Evolutionary conservation across 2,888 invertebrate species (phyloP), one percentile per base, ranked within the genome.

Genomic region (Diplolepis rosae): DNA sequence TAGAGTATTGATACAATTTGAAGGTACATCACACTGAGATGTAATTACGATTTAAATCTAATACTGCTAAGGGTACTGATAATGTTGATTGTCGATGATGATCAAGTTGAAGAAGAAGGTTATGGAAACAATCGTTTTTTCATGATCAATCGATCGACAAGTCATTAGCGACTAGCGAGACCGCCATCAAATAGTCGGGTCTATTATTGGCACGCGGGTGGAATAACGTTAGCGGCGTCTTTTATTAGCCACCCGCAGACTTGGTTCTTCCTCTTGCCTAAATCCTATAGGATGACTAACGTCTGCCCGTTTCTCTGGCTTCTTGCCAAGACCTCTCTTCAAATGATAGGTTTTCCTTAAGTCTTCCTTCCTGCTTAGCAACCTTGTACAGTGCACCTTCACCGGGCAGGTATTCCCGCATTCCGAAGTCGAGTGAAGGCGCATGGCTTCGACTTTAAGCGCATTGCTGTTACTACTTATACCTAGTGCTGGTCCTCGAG

Each of bases 271-370:
- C 30, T 22, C 32, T 67, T 50, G 32, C 18, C 70, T 67, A 67
- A 61, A 67, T 73, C 66, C 45, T 45, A 66, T 54, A 54, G 71
- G 75, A 78, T 80, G 80, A 80, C 79, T 79, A 79, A 79, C 76
- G 77, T 82, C 77, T 77, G 74, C 75, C 75, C 71, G 73, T 80
- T 79, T 76, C 71, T 75, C 76, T 82, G 82, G 82, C 80, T 70
- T 70, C 51, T 51, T 51, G 79, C 82, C 80, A 80, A 74, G 71
- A 75, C 70, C 66, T 73, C 76, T 77, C 72, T 69, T 69, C 35
- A 32, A 61, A 30, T 66, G 66, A 65, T 68, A 71, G 66, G 54
- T 71, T 73, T 71, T 70, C 72, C 72, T 69, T 65, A 69, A 65
- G 66, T 45, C 69, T 74, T 70, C 72, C 76, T 76, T 74, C 72